phyloP scores from a whole-genome alignment of 2,888 invertebrate genomes.

The Polylopha cassiicola region DNA sequence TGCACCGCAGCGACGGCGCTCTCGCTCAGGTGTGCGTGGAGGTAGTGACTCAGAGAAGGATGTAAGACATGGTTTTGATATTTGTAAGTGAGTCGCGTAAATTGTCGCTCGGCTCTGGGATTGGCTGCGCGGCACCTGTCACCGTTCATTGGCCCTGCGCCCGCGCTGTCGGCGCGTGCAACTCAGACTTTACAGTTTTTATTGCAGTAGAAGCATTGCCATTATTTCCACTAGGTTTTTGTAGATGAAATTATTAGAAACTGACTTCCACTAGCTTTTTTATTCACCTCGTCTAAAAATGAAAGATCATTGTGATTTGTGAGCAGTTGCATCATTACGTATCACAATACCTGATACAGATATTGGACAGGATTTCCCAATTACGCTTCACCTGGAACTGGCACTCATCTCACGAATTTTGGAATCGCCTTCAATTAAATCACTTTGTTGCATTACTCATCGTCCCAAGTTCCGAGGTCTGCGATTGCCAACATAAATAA shows the following conservation, averaged over 20 bases:
- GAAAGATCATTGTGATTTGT: too few species aligned
- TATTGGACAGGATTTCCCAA: too few species aligned
- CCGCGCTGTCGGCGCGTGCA: conserved; percentile 49
- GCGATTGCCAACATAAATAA: too few species aligned
- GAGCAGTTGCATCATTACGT: too few species aligned
- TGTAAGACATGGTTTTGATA: conserved; percentile 46
- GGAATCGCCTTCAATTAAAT: too few species aligned
- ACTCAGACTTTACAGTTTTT: conserved; percentile 43
- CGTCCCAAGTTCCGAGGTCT: too few species aligned
- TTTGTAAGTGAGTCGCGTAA: conserved; percentile 48
- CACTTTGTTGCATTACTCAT: too few species aligned
- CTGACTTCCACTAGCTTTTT: conserved; percentile 10
- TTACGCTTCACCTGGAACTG: too few species aligned
- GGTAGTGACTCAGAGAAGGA: conserved; percentile 38
- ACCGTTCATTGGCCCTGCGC: conserved; percentile 67
- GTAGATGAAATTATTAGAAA: conserved; percentile 11
- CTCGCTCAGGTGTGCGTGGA: conserved; percentile 28
- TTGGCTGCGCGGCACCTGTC: conserved; percentile 62
- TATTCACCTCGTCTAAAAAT: too few species aligned
- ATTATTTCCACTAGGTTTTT: conserved; percentile 33
- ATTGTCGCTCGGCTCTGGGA: conserved; percentile 45
- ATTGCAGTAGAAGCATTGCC: conserved; percentile 35
- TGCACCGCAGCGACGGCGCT: conserved; percentile 25
- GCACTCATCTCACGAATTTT: too few species aligned
- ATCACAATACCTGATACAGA: too few species aligned